Base-by-base conservation (phyloP, 2,113 vertebrate species). In the Porphyrio hochstetteri region DNA sequence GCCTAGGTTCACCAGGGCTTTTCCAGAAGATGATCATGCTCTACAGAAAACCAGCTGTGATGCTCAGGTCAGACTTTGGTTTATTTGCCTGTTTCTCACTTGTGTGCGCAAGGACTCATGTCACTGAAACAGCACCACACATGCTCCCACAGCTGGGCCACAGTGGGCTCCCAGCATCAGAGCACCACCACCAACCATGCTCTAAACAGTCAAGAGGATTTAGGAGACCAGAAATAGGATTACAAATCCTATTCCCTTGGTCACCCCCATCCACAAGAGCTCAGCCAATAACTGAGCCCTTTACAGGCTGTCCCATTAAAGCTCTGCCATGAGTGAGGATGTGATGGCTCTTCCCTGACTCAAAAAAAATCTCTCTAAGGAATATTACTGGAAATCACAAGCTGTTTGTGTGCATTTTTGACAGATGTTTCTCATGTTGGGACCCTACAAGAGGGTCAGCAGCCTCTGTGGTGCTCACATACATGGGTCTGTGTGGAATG, bases 111-210 rank as follows among this genome's bases (percentile, higher is more conserved):
- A 79, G 53, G 57, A 33, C 50, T 57, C 18, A 16, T 4, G 46
- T 33, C 38, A 63, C n/a, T 17, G 36, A 24, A 56, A 23, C 0
- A 8, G 11, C 46, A 46, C 33, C 1, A 2, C 38, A 10, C 0
- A 0, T 36, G 33, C 33, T 78, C 33, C 56, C 0, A 1, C 33
- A 33, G 59, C 21, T 1, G 0, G 27, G 33, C 13, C 2, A 1
- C 55, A 19, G 55, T 1, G 0, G 28, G 16, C 3, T 82, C n/a
- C 60, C 48, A 38, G 38, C 68, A 33, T 4, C 82, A 53, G 44
- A 38, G 46, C 29, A 60, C 36, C 60, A 42, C 78, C 38, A n/a
- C 2, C 18, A 44, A n/a, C 68, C 38, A 8, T 27, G 18, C 53
- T n/a, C 29, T 35, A 13, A 53, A 8, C 16, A 52, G 59, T 15